Conservation (phyloP, 2,113 vertebrate species). For the Prunella himalayana region DNA sequence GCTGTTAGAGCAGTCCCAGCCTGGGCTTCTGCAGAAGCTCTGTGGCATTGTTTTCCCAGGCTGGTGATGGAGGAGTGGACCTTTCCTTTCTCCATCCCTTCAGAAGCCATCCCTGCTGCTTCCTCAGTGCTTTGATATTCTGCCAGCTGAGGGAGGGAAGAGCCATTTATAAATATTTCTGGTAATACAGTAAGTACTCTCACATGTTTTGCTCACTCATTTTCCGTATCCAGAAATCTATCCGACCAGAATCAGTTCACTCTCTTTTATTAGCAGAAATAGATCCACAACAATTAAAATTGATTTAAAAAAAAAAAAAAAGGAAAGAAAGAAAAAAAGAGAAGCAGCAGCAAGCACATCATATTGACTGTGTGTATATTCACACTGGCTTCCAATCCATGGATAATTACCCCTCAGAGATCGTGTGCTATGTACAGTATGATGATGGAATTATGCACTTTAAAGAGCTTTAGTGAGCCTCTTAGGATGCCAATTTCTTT, state of each 20-base stretch:
- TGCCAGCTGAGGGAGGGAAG: constrained; percentile 50
- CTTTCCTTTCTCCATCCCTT: constrained; percentile 23
- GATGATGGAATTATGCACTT: constrained; percentile 39
- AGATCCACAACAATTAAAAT: constrained; percentile 61
- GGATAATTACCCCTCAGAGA: constrained; percentile 56
- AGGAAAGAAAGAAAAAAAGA: neutral
- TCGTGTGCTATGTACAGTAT: constrained; percentile 24
- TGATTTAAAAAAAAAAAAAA: neutral
- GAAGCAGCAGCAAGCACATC: constrained; percentile 2
- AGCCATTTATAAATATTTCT: constrained; percentile 68
- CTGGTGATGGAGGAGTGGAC: neutral
- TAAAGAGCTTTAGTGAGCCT: constrained; percentile 35
- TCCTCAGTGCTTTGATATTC: constrained; percentile 54
- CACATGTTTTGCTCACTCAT: constrained; percentile 53
- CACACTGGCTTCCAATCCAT: constrained; percentile 47
- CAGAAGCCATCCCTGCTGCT: constrained; percentile 7
- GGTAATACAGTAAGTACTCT: constrained; percentile 68
- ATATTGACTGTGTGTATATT: constrained; percentile 51
- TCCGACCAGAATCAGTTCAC: constrained; percentile 48
- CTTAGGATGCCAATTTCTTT: constrained; percentile 25
- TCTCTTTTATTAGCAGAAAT: constrained; percentile 64
- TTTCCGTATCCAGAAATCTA: constrained; percentile 62
- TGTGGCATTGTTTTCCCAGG: neutral
- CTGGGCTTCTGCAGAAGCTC: neutral
- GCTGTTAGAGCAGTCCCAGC: neutral